These are phyloP conservation scores for Perodicticus potto DNA, from an alignment of 2,797 vertebrate genomes.

Conservation along the genomic window DNA sequence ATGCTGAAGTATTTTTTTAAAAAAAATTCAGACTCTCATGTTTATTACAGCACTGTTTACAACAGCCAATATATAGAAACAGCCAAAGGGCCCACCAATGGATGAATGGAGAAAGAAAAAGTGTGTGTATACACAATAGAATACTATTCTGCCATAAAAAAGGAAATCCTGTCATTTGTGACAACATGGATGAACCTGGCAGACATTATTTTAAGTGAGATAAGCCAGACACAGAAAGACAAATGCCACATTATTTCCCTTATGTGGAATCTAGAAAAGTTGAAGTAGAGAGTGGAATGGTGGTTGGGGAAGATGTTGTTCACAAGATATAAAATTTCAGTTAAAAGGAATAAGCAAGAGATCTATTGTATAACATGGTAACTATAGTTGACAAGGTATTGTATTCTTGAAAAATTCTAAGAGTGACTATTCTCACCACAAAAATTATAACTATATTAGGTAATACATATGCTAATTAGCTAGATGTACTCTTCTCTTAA, in stretches of 20 bases:
- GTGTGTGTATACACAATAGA: not conserved
- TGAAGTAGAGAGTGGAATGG: not conserved
- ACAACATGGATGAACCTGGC: not conserved
- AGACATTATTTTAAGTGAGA: not conserved
- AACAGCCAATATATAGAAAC: not conserved
- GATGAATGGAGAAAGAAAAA: not conserved
- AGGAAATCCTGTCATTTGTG: not conserved
- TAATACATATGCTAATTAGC: not conserved
- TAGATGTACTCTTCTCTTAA: not conserved
- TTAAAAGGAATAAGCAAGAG: not conserved
- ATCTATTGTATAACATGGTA: not conserved
- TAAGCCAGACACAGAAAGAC: not conserved
- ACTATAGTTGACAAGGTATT: too few species aligned
- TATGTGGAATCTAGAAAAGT: not conserved
- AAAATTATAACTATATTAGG: not conserved
- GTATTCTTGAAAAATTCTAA: not conserved
- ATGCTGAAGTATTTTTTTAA: constrained; percentile 8
- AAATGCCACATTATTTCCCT: not conserved
- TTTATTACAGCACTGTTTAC: not conserved
- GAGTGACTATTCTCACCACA: too few species aligned
- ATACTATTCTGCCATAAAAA: not conserved
- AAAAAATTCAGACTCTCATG: not conserved
- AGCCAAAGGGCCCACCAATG: not conserved
- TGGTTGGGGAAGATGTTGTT: not conserved
- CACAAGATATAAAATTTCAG: not conserved